Percentiles rank a stretch among this genome's conserved stretches.
phyloP scores from a whole-genome alignment of 2,797 vertebrate species.

The Crenuchus spilurus region DNA sequence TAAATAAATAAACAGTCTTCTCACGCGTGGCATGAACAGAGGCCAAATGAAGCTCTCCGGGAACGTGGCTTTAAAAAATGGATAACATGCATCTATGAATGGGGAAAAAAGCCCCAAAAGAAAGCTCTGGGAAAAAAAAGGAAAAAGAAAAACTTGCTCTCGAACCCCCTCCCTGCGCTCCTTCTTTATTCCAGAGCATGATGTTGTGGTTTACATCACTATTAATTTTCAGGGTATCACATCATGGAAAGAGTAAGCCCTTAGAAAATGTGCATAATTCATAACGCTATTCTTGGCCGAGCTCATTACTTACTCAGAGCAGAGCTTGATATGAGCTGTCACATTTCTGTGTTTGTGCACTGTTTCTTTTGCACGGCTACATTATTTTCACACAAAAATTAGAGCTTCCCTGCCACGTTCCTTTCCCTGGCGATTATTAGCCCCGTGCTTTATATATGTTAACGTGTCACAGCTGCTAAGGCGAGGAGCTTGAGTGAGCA shows the following conservation, averaged over 20 bases:
- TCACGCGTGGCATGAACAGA: slow-evolving; percentile 71
- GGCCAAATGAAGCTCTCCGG: slow-evolving; percentile 73
- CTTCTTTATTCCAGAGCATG: slow-evolving; percentile 60
- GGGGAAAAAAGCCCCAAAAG: neutral
- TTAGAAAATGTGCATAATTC: slow-evolving; percentile 23
- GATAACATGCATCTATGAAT: slow-evolving; percentile 68
- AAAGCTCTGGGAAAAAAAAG: neutral
- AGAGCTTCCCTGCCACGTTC: neutral
- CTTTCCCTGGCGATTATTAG: slow-evolving; percentile 3
- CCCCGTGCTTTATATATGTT: neutral
- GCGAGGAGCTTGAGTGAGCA: neutral
- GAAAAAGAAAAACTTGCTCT: neutral
- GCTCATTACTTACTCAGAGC: slow-evolving; percentile 5
- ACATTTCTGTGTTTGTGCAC: slow-evolving; percentile 19
- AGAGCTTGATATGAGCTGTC: slow-evolving; percentile 20
- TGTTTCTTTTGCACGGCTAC: neutral
- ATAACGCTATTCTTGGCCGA: slow-evolving; percentile 42
- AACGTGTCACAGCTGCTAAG: neutral
- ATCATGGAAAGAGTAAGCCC: slow-evolving; percentile 44
- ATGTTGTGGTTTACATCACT: slow-evolving; percentile 14
- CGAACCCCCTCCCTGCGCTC: neutral
- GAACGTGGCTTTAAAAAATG: slow-evolving; percentile 72
- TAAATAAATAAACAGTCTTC: slow-evolving; percentile 76
- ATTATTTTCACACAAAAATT: slow-evolving; percentile 12
- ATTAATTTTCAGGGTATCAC: slow-evolving; percentile 36